A percentile compares a stretch with the other conserved stretches of the same genome.
These are phyloP conservation scores for Drosophila orosa DNA, from an alignment of 1,140 invertebrate genomes.

Conservation along the genomic window DNA sequence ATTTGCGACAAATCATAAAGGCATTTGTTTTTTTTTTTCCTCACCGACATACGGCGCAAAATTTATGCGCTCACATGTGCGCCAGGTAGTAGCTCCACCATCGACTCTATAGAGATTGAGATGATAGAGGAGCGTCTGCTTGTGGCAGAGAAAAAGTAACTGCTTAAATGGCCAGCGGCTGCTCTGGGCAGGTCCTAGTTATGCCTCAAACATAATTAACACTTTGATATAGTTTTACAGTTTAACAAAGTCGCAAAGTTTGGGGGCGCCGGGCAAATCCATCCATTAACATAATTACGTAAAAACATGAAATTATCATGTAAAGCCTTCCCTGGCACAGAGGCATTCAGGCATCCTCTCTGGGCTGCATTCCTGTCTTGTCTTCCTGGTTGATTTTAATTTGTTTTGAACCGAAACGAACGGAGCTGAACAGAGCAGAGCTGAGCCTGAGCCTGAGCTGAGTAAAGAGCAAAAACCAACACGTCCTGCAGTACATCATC, in stretches of 20 bases:
- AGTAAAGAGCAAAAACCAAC: slow-evolving; percentile 75
- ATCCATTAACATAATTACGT: slow-evolving; percentile 80
- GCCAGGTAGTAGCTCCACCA: slow-evolving; percentile 27
- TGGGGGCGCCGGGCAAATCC: slow-evolving; percentile 54
- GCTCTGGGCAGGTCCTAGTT: slow-evolving; percentile 1
- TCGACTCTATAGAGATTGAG: neutral
- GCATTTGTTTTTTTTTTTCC: slow-evolving; percentile 39
- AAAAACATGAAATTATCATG: slow-evolving; percentile 80
- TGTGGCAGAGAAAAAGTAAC: slow-evolving; percentile 46
- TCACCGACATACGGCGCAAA: slow-evolving; percentile 32
- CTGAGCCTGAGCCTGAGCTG: slow-evolving; percentile 32
- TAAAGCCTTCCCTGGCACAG: slow-evolving; percentile 53
- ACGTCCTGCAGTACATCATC: slow-evolving; percentile 80
- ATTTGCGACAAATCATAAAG: slow-evolving; percentile 81
- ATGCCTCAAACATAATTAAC: slow-evolving; percentile 72
- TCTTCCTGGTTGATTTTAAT: slow-evolving; percentile 76
- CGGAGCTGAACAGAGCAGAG: neutral
- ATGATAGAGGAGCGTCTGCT: slow-evolving; percentile 12
- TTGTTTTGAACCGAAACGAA: slow-evolving; percentile 67
- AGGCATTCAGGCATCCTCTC: slow-evolving; percentile 39
- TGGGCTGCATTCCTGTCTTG: slow-evolving; percentile 28
- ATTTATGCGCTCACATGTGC: slow-evolving; percentile 50
- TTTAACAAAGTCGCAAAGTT: slow-evolving; percentile 65
- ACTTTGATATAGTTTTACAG: slow-evolving; percentile 78
- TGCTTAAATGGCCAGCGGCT: slow-evolving; percentile 25